Conservation (phyloP, 2,113 vertebrate genomes). For the Callithrix jacchus region DNA sequence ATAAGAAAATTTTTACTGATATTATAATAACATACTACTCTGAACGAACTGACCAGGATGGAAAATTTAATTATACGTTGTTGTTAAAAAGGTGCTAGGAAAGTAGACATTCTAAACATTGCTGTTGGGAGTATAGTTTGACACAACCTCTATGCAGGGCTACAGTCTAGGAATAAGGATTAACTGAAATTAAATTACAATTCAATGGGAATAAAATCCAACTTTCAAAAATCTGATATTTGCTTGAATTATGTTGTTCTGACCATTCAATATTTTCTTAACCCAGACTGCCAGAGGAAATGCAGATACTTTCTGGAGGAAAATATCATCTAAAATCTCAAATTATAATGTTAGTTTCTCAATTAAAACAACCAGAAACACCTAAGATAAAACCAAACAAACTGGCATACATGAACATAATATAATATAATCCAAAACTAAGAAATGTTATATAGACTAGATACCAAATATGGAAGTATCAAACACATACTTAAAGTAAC, state of each 20-base stretch:
- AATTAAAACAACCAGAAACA: not conserved
- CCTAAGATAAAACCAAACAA: not conserved
- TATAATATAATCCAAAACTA: not conserved
- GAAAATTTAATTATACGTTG: not conserved
- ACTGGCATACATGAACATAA: not conserved
- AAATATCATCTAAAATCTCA: not conserved
- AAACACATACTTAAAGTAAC: slow-evolving; percentile 8
- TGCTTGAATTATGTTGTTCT: not conserved
- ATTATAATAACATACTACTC: not conserved
- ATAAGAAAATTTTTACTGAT: not conserved
- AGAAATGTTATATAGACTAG: not conserved
- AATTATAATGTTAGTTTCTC: not conserved
- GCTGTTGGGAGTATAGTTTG: not conserved
- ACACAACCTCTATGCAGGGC: not conserved
- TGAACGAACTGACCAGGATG: not conserved
- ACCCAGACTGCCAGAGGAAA: not conserved
- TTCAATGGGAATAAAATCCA: not conserved
- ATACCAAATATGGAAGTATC: not conserved
- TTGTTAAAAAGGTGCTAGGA: not conserved
- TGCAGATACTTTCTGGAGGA: not conserved
- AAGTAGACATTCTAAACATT: not conserved
- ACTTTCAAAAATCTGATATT: not conserved
- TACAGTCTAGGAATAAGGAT: not conserved
- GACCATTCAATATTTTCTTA: not conserved
- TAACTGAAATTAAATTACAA: not conserved